A percentile compares a stretch with the other conserved stretches of the same genome.
Conservation (phyloP, 2,113 vertebrate genomes). For the Pholis gunnellus region DNA sequence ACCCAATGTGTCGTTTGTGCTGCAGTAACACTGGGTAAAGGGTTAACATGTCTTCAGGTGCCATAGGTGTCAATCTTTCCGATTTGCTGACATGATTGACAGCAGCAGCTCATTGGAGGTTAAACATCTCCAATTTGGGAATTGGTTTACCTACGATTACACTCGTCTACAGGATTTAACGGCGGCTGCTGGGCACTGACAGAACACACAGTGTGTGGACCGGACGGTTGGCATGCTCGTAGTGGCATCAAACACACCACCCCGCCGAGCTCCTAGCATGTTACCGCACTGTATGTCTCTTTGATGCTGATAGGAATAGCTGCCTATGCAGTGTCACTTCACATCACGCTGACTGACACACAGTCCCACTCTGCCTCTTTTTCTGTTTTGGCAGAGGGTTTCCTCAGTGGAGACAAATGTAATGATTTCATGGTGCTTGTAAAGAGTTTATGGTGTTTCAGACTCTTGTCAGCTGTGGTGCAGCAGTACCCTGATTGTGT, state of each 20-base stretch:
- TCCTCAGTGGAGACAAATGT: constrained; percentile 24
- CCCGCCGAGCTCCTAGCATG: not conserved
- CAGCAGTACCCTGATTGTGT: not conserved
- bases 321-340: constrained; percentile 11
- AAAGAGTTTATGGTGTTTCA: constrained; percentile 25
- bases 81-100: not conserved
- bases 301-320: not conserved
- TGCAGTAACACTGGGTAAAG: not conserved
- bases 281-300: not conserved
- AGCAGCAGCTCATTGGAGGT: not conserved
- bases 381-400: not conserved
- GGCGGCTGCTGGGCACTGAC: not conserved
- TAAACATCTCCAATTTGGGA: not conserved
- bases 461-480: constrained; percentile 4
- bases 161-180: not conserved
- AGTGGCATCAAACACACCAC: not conserved
- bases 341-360: constrained; percentile 7
- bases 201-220: not conserved
- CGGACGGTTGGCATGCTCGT: not conserved
- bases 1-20: not conserved
- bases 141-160: not conserved
- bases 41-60: not conserved
- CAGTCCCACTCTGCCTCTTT: not conserved
- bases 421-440: constrained; percentile 33
- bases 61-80: not conserved